Evolutionary conservation across 2,888 invertebrate species (phyloP), one percentile per base, ranked within the genome.

Genomic region (Drepanosiphum platanoidis): DNA sequence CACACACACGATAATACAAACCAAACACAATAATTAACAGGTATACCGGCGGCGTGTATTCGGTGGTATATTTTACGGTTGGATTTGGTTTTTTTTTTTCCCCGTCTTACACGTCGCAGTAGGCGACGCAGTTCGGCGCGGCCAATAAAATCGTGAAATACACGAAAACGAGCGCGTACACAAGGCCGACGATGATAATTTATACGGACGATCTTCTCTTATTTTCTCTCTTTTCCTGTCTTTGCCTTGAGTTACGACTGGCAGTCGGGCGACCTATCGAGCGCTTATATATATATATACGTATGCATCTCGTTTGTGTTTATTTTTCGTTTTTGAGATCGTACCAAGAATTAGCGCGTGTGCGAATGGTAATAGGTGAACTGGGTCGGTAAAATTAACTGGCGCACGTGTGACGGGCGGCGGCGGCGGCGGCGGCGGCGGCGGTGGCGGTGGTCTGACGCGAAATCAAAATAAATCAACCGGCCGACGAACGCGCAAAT

Each of bases 321-420:
- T 70, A 70, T 80, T 80, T 58, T 52, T 70, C 52, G 36, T 70
- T 80, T 66, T 80, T 80, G 80, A 80, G 27, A 52, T 52, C 80
- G 27, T 70, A 80, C 80, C 80, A 80, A 70, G 34, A 70, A 36
- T 46, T 9, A 27, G 11, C 22, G 3, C 22, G 18, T 52, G 18
- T 18, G 46, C 4, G 46, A 34, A 5, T 52, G 18, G n/a, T 34
- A 11, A n/a, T 66, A 34, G 52, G 70, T 70, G 80, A 70, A 52
- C 52, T 70, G 70, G 80, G 80, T 70, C 80, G 80, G 80, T 70
- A 52, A 80, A 80, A 80, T 80, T 80, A 80, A 70, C 80, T 80
- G 52, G 70, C 52, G 68, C 34, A 68, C 80, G 34, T 46, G 68
- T 34, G 42, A 9, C 13, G 66, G 15, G 22, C 30, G 30, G 7